Evolutionary conservation across 2,113 vertebrate species (phyloP).

Genomic region (Microtus richardsoni): DNA sequence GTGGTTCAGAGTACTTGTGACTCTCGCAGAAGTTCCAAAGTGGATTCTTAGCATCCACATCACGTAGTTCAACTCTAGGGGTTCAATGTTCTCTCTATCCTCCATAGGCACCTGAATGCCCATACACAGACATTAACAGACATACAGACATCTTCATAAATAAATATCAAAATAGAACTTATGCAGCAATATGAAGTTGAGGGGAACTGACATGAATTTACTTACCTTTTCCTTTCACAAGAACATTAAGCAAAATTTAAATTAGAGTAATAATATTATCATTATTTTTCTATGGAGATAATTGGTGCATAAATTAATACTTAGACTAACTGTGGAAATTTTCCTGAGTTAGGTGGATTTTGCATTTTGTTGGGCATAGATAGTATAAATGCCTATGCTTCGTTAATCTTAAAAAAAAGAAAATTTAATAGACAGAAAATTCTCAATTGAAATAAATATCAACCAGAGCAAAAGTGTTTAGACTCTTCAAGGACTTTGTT

Average conservation of each 20-base stretch:
- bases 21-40: background rate
- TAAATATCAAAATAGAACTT: background rate
- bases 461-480: background rate
- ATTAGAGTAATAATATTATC: background rate
- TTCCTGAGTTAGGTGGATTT: background rate
- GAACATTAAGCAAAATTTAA: background rate
- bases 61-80: accelerated
- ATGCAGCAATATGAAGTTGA: background rate
- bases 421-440: background rate
- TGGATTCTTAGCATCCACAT: background rate
- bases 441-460: background rate
- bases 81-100: background rate
- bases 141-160: background rate
- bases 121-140: background rate
- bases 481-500: background rate
- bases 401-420: background rate
- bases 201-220: background rate
- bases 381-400: background rate
- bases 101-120: no score
- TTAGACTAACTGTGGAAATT: background rate
- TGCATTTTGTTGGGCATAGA: background rate
- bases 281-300: background rate
- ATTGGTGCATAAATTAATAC: background rate
- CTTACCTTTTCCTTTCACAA: background rate
- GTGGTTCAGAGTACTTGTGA: background rate